Base-by-base conservation (phyloP, 2,113 vertebrate species). In the Catharus bicknelli region DNA sequence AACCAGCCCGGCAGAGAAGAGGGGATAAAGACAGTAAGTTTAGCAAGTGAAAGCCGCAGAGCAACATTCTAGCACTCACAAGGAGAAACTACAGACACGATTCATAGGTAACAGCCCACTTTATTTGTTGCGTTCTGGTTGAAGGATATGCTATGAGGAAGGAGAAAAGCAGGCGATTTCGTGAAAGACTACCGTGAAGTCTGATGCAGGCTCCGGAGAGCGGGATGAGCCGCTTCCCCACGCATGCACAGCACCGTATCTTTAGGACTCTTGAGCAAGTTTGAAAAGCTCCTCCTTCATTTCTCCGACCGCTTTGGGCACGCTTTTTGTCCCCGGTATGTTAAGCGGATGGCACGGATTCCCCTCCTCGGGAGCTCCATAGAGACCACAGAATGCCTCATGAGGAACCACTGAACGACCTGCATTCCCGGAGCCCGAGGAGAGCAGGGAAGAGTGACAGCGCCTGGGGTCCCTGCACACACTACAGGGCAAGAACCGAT, bases 231-330 rank as follows among this genome's bases (percentile, higher is more conserved):
- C 25, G 10, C 64, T 32, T 17, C 16, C 67, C 47, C 59, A 6
- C 25, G 1, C 55, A 8, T 0, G 23, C 75, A 13, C 62, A 51
- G 50, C 79, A 4, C n/a, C n/a, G 11, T 30, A 4, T 19, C 76
- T n/a, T 55, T 90, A 23, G 43, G 42, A 54, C 40, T 19, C n/a
- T 7, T 17, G 13, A 59, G 11, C 6, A 72, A 88, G 69, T 89
- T 78, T 53, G 50, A 61, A 78, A 89, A 95, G 72, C 91, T 87
- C 53, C 48, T 86, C 42, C 70, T 85, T 79, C 75, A 51, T 58
- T 68, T 22, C 42, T 66, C 50, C 14, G 10, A 26, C 13, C 3
- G 6, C 16, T 82, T 20, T 4, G 61, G 54, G 7, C 27, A 64
- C 5, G 3, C 20, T 69, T 10, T 75, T 75, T 42, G 18, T 5